Evolutionary conservation across 1,140 invertebrate species (phyloP), one percentile per base, ranked within the genome.

Genomic region (Cryptotermes secundus): DNA sequence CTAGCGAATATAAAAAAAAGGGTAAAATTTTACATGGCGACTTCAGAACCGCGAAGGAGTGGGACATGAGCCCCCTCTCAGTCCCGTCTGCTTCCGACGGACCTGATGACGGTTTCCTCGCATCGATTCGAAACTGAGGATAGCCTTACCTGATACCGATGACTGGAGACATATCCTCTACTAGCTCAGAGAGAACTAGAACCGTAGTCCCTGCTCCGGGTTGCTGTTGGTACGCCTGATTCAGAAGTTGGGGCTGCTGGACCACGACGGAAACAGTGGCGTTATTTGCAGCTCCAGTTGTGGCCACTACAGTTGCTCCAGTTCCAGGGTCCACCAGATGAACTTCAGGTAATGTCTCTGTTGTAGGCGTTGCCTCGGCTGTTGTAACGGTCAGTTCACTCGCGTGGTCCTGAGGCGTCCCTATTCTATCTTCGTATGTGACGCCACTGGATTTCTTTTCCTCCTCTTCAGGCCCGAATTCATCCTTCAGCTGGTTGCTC

Each of bases 131-230:
- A 16, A 49, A 19, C 45, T 49, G 45, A 49, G 3, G 16, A 49
- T 1, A 49, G 34, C 26, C 34, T 84, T 86, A 87, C 87, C 87
- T 87, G 85, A 87, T 65, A 81, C 86, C 86, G 49, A 87, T 83
- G n/a, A 87, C 83, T 45, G 86, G 86, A 22, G 87, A 86, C 87
- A 88, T 88, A 35, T 88, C 87, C 36, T 88, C 87, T 19, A 87
- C 87, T 22, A 88, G 86, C 83, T 88, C 87, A 22, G 87, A 87
- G n/a, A 88, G 84, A 31, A 88, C 87, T 14, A 88, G 85, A 38
- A 88, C 87, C 0, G 87, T 87, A 19, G 86, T 87, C 4, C 85
- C 87, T 10, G 87, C 86, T 19, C 86, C 83, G 72, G 86, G 85
- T n/a, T 86, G 83, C 83, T 87, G 87, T 81, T 82, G 9, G 85